These are phyloP conservation scores for Alca torda DNA, from an alignment of 2,797 vertebrate genomes.

Conservation along the genomic window DNA sequence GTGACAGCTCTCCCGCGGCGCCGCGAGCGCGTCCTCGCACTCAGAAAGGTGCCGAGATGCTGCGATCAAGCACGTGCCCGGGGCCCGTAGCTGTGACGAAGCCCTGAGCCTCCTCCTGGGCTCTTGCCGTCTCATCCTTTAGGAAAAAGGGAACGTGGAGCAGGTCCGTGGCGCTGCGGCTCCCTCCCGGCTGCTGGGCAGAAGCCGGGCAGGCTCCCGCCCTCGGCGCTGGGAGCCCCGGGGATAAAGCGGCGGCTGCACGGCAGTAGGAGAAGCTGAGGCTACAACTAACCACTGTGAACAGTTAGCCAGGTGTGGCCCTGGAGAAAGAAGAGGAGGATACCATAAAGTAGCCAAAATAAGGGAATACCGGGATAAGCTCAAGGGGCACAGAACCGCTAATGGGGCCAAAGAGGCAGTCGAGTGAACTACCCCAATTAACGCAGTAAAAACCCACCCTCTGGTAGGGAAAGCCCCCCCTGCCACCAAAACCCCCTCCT, in stretches of 20 bases:
- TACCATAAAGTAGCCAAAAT: not conserved
- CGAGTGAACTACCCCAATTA: not conserved
- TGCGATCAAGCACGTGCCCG: rapidly evolving
- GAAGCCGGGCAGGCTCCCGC: not conserved
- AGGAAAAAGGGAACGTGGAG: not conserved
- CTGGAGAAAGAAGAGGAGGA: not conserved
- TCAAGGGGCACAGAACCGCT: not conserved
- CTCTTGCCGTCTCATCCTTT: rapidly evolving
- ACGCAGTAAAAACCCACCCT: no score
- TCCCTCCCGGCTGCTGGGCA: not conserved
- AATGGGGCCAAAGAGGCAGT: not conserved
- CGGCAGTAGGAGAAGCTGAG: not conserved
- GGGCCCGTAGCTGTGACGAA: rapidly evolving
- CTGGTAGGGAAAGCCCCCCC: not conserved
- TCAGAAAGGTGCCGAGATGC: rapidly evolving
- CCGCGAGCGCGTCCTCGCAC: not conserved
- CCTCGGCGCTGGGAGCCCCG: no score
- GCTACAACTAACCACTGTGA: not conserved
- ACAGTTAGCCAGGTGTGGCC: not conserved
- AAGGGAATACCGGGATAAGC: not conserved
- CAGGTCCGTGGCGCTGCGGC: not conserved
- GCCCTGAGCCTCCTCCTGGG: rapidly evolving
- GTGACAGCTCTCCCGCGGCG: rapidly evolving
- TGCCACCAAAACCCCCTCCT: not conserved
- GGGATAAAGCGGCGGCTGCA: no score